phyloP scores from a whole-genome alignment of 2,797 vertebrate genomes.

The Acanthopagrus latus region DNA sequence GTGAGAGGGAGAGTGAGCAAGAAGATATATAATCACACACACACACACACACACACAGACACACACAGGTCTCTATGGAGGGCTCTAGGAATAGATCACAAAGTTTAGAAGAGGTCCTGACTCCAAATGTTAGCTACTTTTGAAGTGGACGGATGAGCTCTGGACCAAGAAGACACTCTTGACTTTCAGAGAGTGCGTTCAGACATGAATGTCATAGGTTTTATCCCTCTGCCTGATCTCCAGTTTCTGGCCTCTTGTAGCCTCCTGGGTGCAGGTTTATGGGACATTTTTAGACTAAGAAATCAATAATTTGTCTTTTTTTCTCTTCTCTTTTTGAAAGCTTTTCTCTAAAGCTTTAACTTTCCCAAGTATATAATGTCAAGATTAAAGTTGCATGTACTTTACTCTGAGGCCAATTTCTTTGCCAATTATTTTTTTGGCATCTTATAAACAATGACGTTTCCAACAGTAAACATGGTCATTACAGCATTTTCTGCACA shows the following conservation, averaged over 20 bases:
- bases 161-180: conserved; percentile 29
- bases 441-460: neutral
- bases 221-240: neutral
- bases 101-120: conserved; percentile 54
- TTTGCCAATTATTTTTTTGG: neutral
- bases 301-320: neutral
- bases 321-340: neutral
- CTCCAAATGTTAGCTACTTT: conserved; percentile 26
- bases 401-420: neutral
- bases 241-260: neutral
- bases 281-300: neutral
- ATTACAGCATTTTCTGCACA: neutral
- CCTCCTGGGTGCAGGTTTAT: neutral
- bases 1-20: conserved; percentile 57
- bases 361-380: neutral
- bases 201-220: conserved; percentile 45
- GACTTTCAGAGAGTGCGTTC: conserved; percentile 58
- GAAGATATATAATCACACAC: conserved; percentile 47
- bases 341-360: neutral
- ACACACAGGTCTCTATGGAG: conserved; percentile 54
- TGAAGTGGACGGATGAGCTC: conserved; percentile 18
- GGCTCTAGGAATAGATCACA: conserved; percentile 52
- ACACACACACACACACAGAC: conserved; percentile 11
- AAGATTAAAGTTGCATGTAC: neutral
- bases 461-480: neutral